These are phyloP conservation scores for Empis stercorea DNA, from an alignment of 2,888 invertebrate species.

Conservation along the genomic window DNA sequence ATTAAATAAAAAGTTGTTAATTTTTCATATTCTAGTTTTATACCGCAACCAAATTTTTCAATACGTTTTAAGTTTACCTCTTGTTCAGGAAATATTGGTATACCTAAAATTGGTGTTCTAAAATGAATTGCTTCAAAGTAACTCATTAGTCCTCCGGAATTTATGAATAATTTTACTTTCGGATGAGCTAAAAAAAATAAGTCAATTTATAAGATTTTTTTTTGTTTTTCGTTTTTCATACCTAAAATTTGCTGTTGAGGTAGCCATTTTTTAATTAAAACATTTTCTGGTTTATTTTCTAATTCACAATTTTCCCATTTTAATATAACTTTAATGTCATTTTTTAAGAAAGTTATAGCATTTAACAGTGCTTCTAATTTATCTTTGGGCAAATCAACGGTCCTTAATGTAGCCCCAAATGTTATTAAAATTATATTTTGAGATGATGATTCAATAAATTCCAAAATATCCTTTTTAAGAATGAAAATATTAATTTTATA, in stretches of 20 bases:
- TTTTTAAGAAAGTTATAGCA: constrained; percentile 15
- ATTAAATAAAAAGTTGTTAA: constrained; percentile 33
- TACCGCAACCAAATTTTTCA: constrained; percentile 32
- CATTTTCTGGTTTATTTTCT: constrained; percentile 29
- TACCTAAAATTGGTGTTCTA: constrained; percentile 39
- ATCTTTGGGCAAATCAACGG: constrained; percentile 28
- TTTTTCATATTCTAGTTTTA: constrained; percentile 28
- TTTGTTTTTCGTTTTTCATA: no score
- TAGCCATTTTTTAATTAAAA: constrained; percentile 32
- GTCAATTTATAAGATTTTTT: no score
- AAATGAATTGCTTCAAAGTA: constrained; percentile 41
- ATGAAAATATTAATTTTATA: constrained; percentile 16
- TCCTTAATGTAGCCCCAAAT: constrained; percentile 34
- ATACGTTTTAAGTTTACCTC: constrained; percentile 36
- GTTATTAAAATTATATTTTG: constrained; percentile 36
- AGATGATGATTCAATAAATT: constrained; percentile 30
- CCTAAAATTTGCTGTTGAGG: constrained; percentile 34
- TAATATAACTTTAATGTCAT: constrained; percentile 32
- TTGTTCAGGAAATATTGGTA: constrained; percentile 42
- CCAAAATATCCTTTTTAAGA: constrained; percentile 19
- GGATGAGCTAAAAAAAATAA: constrained; percentile 39
- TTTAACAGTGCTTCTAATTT: constrained; percentile 27
- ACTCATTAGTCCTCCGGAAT: constrained; percentile 45
- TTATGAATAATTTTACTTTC: constrained; percentile 43
- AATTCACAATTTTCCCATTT: constrained; percentile 39